Conservation (phyloP, 1,140 invertebrate genomes). For the Trissolcus basalis region DNA sequence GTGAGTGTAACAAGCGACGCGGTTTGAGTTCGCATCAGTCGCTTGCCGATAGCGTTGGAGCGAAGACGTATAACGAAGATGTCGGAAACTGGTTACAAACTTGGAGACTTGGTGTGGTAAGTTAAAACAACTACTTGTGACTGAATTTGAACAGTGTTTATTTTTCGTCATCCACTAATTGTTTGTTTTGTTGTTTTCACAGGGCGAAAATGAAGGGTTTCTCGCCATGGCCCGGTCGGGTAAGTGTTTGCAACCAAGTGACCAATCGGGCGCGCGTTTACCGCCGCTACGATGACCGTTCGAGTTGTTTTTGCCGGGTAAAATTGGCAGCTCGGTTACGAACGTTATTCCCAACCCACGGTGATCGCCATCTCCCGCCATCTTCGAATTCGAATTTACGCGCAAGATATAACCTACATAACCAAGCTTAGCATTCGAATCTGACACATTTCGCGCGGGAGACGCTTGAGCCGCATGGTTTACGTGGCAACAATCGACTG, state of each 20-base stretch:
- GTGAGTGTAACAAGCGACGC: conserved; percentile 38
- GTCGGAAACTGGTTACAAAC: conserved; percentile 79
- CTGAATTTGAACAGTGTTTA: neutral
- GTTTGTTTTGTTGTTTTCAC: conserved; percentile 76
- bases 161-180: neutral
- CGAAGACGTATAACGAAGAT: conserved; percentile 64
- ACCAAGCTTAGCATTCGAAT: conserved; percentile 24
- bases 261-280: conserved; percentile 49
- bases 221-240: conserved; percentile 94
- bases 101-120: conserved; percentile 86
- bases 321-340: no score
- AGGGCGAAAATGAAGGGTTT: conserved; percentile 98
- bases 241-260: conserved; percentile 77
- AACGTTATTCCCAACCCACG: no score
- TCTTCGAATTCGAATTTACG: conserved; percentile 74
- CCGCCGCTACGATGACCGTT: conserved; percentile 43
- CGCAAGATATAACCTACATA: conserved; percentile 72
- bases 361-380: conserved; percentile 64
- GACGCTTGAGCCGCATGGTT: conserved; percentile 16
- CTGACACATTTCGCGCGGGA: conserved; percentile 28
- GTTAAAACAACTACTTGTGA: conserved; percentile 62
- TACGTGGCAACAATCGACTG: conserved; percentile 36
- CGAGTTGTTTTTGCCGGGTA: conserved; percentile 5
- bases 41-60: conserved; percentile 67
- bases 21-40: conserved; percentile 67